Evolutionary conservation across 1,140 invertebrate species (phyloP).

Genomic region (Drosophila subobscura): DNA sequence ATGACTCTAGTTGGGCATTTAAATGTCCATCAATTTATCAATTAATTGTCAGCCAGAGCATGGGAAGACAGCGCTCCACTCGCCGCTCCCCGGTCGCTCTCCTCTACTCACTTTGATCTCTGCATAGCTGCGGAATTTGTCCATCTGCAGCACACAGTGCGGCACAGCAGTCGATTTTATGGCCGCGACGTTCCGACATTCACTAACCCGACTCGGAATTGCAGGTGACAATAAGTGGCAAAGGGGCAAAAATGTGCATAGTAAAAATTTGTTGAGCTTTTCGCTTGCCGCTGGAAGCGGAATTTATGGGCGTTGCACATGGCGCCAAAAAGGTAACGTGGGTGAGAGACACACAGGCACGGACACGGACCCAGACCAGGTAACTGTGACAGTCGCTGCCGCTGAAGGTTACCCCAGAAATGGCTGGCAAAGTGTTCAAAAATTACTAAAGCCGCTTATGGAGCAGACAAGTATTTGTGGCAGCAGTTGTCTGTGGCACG

Average conservation of each 20-base stretch:
- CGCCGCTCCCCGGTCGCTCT: constrained; percentile 11
- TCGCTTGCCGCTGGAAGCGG: constrained; percentile 24
- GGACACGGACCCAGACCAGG: constrained; percentile 23
- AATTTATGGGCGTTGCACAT: constrained; percentile 71
- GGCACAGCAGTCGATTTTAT: constrained; percentile 51
- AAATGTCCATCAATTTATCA: constrained; percentile 75
- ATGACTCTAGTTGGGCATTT: constrained; percentile 62
- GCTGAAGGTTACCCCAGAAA: constrained; percentile 66
- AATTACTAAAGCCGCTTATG: constrained; percentile 78
- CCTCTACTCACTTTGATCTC: constrained; percentile 33
- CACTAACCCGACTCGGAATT: constrained; percentile 52
- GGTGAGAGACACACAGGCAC: constrained; percentile 25
- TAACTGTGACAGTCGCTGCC: constrained; percentile 62
- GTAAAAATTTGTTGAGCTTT: constrained; percentile 40
- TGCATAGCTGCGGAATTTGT: constrained; percentile 4
- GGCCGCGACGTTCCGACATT: constrained; percentile 68
- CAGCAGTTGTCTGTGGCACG: constrained; percentile 25
- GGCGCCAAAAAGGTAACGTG: constrained; percentile 61
- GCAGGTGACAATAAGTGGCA: constrained; percentile 46
- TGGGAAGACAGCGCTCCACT: constrained; percentile 13
- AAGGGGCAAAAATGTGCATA: constrained; percentile 21
- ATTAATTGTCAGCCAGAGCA: constrained; percentile 63
- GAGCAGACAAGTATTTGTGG: constrained; percentile 32
- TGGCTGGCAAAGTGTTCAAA: constrained; percentile 56
- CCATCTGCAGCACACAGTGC: constrained; percentile 3